Evolutionary conservation across 2,113 vertebrate species (phyloP).

Genomic region (Alaudala cheleensis): DNA sequence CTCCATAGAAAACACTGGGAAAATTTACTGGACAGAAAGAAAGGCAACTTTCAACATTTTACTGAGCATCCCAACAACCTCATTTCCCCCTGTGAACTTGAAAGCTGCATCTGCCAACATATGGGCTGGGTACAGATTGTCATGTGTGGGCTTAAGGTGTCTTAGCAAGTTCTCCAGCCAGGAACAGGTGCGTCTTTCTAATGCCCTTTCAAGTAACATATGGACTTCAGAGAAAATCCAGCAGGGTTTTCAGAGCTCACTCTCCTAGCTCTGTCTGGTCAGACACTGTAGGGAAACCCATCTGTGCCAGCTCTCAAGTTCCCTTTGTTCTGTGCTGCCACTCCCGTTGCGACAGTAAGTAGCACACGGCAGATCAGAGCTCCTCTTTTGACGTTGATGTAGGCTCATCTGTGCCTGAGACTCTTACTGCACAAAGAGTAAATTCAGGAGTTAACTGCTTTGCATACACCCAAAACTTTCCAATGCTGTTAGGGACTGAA

Average conservation of each 20-base stretch:
- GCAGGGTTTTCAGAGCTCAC: not conserved
- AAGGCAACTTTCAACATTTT: not conserved
- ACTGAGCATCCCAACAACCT: not conserved
- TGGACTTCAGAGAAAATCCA: not conserved
- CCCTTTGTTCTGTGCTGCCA: not conserved
- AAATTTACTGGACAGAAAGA: not conserved
- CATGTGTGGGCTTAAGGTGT: not conserved
- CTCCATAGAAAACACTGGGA: not conserved
- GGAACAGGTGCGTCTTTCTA: not conserved
- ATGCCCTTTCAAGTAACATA: not conserved
- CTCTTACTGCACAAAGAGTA: not conserved
- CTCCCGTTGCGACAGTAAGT: not conserved
- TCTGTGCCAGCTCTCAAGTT: not conserved
- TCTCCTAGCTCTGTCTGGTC: not conserved
- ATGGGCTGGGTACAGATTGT: not conserved
- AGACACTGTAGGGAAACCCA: not conserved
- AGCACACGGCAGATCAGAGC: not conserved
- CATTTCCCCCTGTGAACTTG: not conserved
- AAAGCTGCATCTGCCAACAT: not conserved
- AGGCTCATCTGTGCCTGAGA: not conserved
- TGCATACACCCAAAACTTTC: not conserved
- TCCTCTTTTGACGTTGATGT: not conserved
- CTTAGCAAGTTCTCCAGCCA: not conserved
- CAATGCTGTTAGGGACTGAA: not conserved
- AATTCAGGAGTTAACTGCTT: not conserved